These are phyloP conservation scores for Petrocephalus zakoni DNA, from an alignment of 2,113 vertebrate genomes.

Conservation along the genomic window DNA sequence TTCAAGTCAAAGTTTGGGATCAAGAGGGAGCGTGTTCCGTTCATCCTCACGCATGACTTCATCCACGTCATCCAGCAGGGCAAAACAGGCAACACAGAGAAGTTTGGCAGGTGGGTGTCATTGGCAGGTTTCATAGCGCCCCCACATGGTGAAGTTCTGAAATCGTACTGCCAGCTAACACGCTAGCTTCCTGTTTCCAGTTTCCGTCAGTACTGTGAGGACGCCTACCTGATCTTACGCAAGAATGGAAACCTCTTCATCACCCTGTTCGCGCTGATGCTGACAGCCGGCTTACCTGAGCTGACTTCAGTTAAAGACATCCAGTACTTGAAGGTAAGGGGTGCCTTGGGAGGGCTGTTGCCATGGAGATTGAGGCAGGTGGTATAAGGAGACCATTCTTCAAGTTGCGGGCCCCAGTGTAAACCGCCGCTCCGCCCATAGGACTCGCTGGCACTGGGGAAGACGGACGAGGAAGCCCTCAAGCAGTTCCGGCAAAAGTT, in stretches of 20 bases:
- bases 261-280: slow-evolving; percentile 95
- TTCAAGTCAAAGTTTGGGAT: slow-evolving; percentile 99
- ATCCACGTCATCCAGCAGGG: slow-evolving; percentile 99
- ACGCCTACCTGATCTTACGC: slow-evolving; percentile 86
- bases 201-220: slow-evolving; percentile 93
- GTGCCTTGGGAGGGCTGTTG: background rate
- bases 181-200: slow-evolving; percentile 48
- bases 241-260: slow-evolving; percentile 95
- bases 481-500: slow-evolving; percentile 98
- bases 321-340: slow-evolving; percentile 92
- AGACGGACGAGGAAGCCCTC: slow-evolving; percentile 91
- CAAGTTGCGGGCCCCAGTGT: background rate
- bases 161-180: no score
- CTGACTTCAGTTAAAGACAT: slow-evolving; percentile 96
- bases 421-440: slow-evolving; percentile 32
- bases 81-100: slow-evolving; percentile 92
- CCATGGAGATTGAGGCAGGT: background rate
- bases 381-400: background rate
- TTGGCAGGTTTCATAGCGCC: background rate
- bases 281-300: slow-evolving; percentile 93
- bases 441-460: slow-evolving; percentile 94
- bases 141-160: background rate
- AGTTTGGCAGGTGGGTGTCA: slow-evolving; percentile 89
- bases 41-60: slow-evolving; percentile 98
- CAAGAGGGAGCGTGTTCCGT: slow-evolving; percentile 96